Percentiles rank a stretch among this genome's conserved stretches.
Conservation (phyloP, 2,888 invertebrate genomes). For the Trichopoda pennipes region DNA sequence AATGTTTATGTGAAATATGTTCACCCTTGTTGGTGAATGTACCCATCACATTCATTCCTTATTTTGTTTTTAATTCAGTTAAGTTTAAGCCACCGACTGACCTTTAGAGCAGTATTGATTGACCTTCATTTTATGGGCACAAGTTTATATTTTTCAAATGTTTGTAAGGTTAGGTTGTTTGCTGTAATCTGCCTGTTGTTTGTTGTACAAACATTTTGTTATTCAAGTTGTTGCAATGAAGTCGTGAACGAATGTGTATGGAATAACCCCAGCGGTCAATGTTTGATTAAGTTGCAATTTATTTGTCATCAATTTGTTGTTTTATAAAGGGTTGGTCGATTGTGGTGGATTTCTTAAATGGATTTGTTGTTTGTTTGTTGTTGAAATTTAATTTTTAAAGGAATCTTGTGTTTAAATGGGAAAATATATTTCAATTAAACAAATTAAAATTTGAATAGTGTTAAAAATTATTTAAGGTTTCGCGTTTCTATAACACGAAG, state of each 20-base stretch:
- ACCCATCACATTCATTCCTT: neutral
- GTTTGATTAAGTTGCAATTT: constrained; percentile 57
- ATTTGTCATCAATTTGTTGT: constrained; percentile 41
- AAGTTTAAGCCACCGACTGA: constrained; percentile 44
- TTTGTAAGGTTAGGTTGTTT: neutral
- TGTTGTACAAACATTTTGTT: neutral
- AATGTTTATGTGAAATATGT: constrained; percentile 2
- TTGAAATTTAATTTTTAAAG: neutral
- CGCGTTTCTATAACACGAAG: too few relatives aligned
- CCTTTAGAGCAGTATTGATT: constrained; percentile 63
- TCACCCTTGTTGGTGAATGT: constrained; percentile 39
- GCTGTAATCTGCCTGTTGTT: neutral
- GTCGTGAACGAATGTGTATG: neutral
- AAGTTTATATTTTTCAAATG: constrained; percentile 1
- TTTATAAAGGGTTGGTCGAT: constrained; percentile 55
- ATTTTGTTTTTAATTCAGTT: neutral
- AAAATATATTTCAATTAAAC: too few relatives aligned
- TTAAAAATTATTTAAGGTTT: too few relatives aligned
- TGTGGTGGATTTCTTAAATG: neutral
- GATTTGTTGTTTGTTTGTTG: neutral
- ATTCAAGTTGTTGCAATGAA: neutral
- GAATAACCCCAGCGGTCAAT: constrained; percentile 34
- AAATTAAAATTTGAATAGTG: too few relatives aligned
- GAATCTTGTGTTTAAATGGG: too few relatives aligned
- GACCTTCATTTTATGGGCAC: constrained; percentile 53